A percentile compares a stretch with the other conserved stretches of the same genome.
These are phyloP conservation scores for Doryteuthis pealeii DNA, from an alignment of 1,140 invertebrate species.

Conservation along the genomic window DNA sequence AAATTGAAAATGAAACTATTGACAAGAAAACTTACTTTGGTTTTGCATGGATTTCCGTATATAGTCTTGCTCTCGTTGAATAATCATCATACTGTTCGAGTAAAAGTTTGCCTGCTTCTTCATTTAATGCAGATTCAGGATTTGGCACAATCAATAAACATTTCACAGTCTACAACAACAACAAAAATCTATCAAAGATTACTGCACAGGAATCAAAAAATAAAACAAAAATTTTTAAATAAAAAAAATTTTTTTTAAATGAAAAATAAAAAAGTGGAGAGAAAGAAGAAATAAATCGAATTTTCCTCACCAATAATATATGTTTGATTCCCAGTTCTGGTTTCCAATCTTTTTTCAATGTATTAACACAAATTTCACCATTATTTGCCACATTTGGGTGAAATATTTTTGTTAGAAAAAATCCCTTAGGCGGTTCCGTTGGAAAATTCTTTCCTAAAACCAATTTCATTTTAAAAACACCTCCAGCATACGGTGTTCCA, in stretches of 20 bases:
- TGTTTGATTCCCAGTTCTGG: conserved; percentile 94
- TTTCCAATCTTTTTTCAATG: conserved; percentile 95
- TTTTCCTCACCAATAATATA: conserved; percentile 76
- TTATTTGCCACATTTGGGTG: conserved; percentile 93
- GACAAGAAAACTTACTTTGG: conserved; percentile 56
- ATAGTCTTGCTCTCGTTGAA: conserved; percentile 85
- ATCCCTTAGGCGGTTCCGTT: conserved; percentile 88
- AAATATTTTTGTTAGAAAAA: conserved; percentile 95
- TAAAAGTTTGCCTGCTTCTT: conserved; percentile 88
- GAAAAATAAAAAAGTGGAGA: too few relatives aligned
- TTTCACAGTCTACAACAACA: conserved; percentile 75
- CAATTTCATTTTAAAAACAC: conserved; percentile 79
- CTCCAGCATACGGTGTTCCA: conserved; percentile 60
- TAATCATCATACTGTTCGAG: conserved; percentile 91
- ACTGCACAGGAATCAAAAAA: neutral
- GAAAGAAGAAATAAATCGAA: neutral
- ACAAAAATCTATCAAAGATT: neutral
- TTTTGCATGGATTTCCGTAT: conserved; percentile 89
- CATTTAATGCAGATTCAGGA: conserved; percentile 90
- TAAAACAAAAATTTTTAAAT: neutral
- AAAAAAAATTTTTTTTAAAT: too few relatives aligned
- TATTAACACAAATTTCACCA: conserved; percentile 97
- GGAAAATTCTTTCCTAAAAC: conserved; percentile 92
- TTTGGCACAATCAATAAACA: conserved; percentile 92
- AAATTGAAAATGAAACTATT: too few relatives aligned